Evolutionary conservation across 2,888 invertebrate species (phyloP), one percentile per base, ranked within the genome.

Genomic region (Erebia palarica): DNA sequence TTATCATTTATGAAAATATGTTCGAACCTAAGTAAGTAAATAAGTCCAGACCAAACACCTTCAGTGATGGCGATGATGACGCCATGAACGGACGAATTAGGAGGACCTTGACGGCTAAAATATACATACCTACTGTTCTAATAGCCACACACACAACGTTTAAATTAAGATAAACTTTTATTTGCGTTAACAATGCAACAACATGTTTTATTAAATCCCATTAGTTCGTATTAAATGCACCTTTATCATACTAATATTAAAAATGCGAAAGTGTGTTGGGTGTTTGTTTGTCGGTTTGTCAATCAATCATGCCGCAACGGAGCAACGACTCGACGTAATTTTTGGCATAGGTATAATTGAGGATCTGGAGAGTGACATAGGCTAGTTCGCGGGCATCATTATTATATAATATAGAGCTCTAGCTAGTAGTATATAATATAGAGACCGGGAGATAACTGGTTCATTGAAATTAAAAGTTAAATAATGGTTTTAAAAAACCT

Each of bases 1-100:
- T 27, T 27, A 7, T 7, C 27, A 9, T 8, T 10, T 9, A 55
- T 18, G 1, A 16, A 16, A n/a, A n/a, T 1, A 51, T 14, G 51
- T 51, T n/a, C 16, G 53, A 8, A 59, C n/a, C 14, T 27, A 27
- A 21, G 16, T 55, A 44, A 66, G 13, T 68, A 21, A 47, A 11
- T 63, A 53, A 36, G 13, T 44, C 64, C 60, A 68, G 27, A 69
- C 44, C 61, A 60, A 68, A 61, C 61, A 61, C 42, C 27, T 63
- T 64, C 60, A 63, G 18, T 69, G 69, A 66, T 21, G 60, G 63
- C 70, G 55, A 69, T 21, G 63, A 68, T 66, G 66, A 66, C 68
- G 64, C 59, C 70, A 71, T 68, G 72, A 67, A 74, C 65, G 65
- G 58, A 58, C 68, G 58, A 74, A 72, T 68, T 71, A 71, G 71